Percentiles rank a stretch among this genome's conserved stretches.
These are phyloP conservation scores for Probosciger aterrimus DNA, from an alignment of 2,113 vertebrate species.

Conservation along the genomic window DNA sequence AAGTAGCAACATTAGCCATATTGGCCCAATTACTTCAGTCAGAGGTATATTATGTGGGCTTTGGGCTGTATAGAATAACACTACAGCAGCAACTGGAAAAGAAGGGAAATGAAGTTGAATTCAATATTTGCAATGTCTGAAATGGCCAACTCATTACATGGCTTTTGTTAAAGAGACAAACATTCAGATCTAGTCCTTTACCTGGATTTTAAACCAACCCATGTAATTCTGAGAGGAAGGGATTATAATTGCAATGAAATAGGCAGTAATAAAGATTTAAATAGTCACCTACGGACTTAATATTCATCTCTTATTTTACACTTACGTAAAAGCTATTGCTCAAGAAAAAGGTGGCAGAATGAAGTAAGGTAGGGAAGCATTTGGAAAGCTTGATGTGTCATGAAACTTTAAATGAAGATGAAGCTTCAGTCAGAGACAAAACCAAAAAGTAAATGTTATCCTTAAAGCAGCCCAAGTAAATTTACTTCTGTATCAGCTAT, in stretches of 20 bases:
- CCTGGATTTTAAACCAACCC: background rate
- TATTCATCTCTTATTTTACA: background rate
- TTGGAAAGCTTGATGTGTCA: background rate
- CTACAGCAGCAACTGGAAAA: constrained; percentile 85
- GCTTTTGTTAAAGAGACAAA: background rate
- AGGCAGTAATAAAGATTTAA: background rate
- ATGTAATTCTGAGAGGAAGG: background rate
- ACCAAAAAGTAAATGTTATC: background rate
- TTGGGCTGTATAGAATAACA: constrained; percentile 82
- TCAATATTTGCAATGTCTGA: background rate
- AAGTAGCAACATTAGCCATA: constrained; percentile 96
- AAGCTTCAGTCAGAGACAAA: background rate
- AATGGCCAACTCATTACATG: background rate
- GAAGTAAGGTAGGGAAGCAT: background rate
- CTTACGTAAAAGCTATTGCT: background rate
- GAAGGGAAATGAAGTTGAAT: constrained; percentile 16
- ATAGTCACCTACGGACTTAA: background rate
- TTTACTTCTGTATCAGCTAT: background rate
- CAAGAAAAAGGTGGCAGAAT: background rate
- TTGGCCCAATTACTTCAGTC: constrained; percentile 90
- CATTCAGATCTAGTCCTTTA: background rate
- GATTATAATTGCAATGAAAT: background rate
- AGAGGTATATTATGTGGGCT: constrained; percentile 87
- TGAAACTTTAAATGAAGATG: background rate
- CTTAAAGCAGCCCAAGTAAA: background rate